Percentiles rank a stretch among this genome's conserved stretches.
Evolutionary conservation across 2,888 invertebrate genomes (phyloP).

Genomic region (Bursaphelenchus okinawaensis): DNA sequence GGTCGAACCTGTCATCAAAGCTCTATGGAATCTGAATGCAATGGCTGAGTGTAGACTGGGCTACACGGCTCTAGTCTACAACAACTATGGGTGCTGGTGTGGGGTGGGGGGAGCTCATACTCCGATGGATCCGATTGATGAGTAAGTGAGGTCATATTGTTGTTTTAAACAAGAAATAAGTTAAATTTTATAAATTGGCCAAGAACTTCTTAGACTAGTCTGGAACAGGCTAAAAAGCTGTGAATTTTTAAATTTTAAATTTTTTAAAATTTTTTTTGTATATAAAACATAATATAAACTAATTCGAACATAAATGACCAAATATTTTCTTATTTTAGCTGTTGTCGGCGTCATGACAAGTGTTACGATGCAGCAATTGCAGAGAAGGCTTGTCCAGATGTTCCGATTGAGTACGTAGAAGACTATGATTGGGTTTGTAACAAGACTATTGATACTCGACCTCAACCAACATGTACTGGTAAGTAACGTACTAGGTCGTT

Average conservation of each 20-base stretch:
- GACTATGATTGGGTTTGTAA: slow-evolving; percentile 16
- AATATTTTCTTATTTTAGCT: slow-evolving; percentile 29
- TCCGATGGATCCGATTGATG: slow-evolving; percentile 53
- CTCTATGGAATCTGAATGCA: slow-evolving; percentile 52
- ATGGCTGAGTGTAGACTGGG: slow-evolving; percentile 50
- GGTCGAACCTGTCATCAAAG: slow-evolving; percentile 7
- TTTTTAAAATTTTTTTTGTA: slow-evolving; percentile 1
- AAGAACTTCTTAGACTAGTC: too few relatives aligned
- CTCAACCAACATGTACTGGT: not conserved
- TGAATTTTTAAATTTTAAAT: too few relatives aligned
- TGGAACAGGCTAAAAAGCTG: too few relatives aligned
- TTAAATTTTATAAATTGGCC: slow-evolving; percentile 12
- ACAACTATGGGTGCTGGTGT: slow-evolving; percentile 54
- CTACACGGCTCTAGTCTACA: slow-evolving; percentile 49
- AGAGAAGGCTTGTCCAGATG: slow-evolving; percentile 38
- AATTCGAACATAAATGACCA: slow-evolving; percentile 1
- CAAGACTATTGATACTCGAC: not conserved
- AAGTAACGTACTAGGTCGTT: too few relatives aligned
- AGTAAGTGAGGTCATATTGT: slow-evolving; percentile 23
- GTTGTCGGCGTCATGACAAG: slow-evolving; percentile 53
- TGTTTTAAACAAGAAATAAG: not conserved
- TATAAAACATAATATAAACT: not conserved
- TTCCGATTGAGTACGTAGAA: slow-evolving; percentile 45
- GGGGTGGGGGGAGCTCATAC: slow-evolving; percentile 50
- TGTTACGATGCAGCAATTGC: slow-evolving; percentile 53